Base-by-base conservation (phyloP, 1,140 invertebrate genomes). In the Batillaria attramentaria region DNA sequence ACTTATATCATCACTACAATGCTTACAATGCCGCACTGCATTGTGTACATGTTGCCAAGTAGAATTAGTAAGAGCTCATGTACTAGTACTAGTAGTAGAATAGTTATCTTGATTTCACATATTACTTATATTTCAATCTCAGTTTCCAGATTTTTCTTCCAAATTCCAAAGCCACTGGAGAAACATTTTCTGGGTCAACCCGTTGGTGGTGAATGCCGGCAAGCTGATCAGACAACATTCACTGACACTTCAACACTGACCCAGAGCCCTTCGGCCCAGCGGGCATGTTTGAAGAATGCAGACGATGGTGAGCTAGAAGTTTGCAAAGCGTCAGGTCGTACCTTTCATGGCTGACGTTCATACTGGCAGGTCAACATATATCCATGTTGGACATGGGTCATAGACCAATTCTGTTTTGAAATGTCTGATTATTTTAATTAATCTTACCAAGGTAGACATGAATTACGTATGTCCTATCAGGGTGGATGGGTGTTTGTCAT, bases 111-210 rank as follows among this genome's bases (percentile, higher is more conserved):
- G 24, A 50, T 60, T 68, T 13, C 20, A 35, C 18, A 68, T 68
- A 8, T 68, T 13, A 16, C 60, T 65, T 65, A 28, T 13, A 28
- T 65, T 10, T 8, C 33, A 28, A 5, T 35, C 37, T 6, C 35
- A 70, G 68, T 37, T 0, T 43, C 68, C 5, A 70, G 68, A 24
- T 70, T 70, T 42, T 70, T 39, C 68, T 70, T 70, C 5, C 33
- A 42, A 39, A 33, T 70, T n/a, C 68, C 68, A 70, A 24, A 10
- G 39, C 13, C 68, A 37, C 3, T 31, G 28, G 37, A 20, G 4
- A 20, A 8, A 68, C 28, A 35, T 37, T 24, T 35, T 24, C 3
- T 16, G 28, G 2, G 10, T 24, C 4, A 1, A 35, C 20, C 28
- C 0, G 24, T 24, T 62, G 33, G 57, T 62, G 57, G n/a, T 62